phyloP scores from a whole-genome alignment of 2,113 vertebrate genomes.

The Lophotis ruficrista region DNA sequence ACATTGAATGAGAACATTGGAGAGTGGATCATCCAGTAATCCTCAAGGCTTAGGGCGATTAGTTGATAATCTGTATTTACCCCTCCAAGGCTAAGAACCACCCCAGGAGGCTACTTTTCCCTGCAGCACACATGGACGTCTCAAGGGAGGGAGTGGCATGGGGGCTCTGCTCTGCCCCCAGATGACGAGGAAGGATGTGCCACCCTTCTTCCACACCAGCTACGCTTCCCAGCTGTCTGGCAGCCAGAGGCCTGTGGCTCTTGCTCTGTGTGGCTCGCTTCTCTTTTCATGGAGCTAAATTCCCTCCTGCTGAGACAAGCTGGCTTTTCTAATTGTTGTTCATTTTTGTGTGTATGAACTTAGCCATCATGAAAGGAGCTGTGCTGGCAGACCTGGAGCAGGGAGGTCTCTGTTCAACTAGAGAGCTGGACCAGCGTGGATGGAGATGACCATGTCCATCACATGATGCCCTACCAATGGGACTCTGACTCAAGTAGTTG shows the following conservation, averaged over 20 bases:
- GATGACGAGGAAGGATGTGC: background rate
- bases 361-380: background rate
- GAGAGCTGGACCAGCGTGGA: background rate
- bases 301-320: background rate
- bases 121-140: background rate
- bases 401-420: background rate
- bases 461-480: background rate
- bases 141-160: background rate
- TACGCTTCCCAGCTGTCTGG: background rate
- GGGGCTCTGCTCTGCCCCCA: background rate
- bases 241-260: background rate
- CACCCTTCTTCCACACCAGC: accelerated
- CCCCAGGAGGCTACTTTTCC: background rate
- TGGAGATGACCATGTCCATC: background rate
- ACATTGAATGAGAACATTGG: background rate
- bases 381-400: background rate
- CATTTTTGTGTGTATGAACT: background rate
- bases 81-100: background rate
- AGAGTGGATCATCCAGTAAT: slow-evolving; percentile 3
- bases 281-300: background rate
- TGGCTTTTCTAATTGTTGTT: background rate
- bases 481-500: background rate
- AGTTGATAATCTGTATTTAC: slow-evolving; percentile 16
- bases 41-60: background rate
- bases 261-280: accelerated